Evolutionary conservation across 2,113 vertebrate genomes (phyloP).

Genomic region (Microcebus murinus): DNA sequence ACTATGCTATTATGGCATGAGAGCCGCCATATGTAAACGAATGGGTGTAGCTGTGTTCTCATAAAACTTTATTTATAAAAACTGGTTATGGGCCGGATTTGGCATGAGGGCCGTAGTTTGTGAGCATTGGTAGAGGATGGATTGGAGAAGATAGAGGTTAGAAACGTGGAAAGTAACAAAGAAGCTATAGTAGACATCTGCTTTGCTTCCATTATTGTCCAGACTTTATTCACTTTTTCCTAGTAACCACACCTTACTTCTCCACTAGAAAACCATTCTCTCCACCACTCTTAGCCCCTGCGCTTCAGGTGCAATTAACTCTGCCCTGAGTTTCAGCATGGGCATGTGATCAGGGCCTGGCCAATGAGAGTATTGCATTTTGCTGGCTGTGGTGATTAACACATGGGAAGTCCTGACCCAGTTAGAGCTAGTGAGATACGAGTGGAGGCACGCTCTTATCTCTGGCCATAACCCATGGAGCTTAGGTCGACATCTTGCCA

Average conservation of each 20-base stretch:
- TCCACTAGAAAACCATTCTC: neutral
- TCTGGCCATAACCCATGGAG: neutral
- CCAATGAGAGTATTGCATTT: no score
- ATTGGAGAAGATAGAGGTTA: neutral
- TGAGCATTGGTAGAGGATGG: neutral
- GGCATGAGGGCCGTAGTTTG: neutral
- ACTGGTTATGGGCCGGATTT: neutral
- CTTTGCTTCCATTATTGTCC: neutral
- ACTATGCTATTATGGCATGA: neutral
- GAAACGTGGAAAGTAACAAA: neutral
- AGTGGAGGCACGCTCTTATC: neutral
- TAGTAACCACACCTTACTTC: neutral
- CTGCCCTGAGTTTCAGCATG: neutral
- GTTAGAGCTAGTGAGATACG: neutral
- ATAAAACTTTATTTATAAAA: neutral
- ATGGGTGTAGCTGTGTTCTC: neutral
- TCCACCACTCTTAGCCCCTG: neutral
- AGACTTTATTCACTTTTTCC: neutral
- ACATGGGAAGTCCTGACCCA: neutral
- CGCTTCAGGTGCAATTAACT: neutral
- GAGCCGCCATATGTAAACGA: neutral
- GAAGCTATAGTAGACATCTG: neutral
- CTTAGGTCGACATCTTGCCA: neutral
- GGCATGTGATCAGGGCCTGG: neutral
- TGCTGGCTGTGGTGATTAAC: no score